Percentiles rank a stretch among this genome's conserved stretches.
These are phyloP conservation scores for Penaeus indicus DNA, from an alignment of 1,140 invertebrate species.

Conservation along the genomic window DNA sequence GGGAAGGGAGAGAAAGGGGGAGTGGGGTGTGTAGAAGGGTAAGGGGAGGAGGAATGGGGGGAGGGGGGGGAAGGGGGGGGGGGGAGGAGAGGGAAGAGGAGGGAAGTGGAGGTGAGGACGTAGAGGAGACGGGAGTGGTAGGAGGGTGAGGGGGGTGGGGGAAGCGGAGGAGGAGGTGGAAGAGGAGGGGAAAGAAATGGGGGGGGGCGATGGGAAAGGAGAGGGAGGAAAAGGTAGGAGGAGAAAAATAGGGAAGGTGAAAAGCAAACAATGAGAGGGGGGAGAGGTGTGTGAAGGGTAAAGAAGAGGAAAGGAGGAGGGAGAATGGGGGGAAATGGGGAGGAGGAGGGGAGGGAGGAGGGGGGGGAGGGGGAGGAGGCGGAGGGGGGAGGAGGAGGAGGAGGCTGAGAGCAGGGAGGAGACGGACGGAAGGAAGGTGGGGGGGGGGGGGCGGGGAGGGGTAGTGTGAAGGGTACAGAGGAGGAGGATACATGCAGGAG, in stretches of 20 bases:
- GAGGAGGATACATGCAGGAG: too few relatives aligned
- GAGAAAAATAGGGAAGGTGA: neutral
- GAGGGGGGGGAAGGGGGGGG: slow-evolving; percentile 1
- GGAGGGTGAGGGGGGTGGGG: too few relatives aligned
- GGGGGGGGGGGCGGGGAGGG: too few relatives aligned
- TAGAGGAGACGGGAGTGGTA: too few relatives aligned
- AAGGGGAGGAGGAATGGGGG: neutral
- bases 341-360: neutral
- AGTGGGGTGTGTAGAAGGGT: too few relatives aligned
- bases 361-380: too few relatives aligned
- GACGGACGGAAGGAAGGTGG: too few relatives aligned
- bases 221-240: slow-evolving; percentile 18
- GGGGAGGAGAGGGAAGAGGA: neutral
- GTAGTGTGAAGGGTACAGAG: too few relatives aligned
- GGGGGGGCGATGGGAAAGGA: neutral
- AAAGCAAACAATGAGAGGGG: neutral
- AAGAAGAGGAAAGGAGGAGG: neutral
- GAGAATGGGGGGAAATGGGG: neutral
- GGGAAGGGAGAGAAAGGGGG: neutral
- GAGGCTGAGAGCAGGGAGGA: too few relatives aligned
- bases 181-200: neutral
- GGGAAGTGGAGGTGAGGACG: too few relatives aligned
- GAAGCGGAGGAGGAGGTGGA: neutral
- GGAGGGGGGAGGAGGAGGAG: too few relatives aligned
- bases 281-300: neutral